These are phyloP conservation scores for Echiichthys vipera DNA, from an alignment of 2,797 vertebrate genomes.

Conservation along the genomic window DNA sequence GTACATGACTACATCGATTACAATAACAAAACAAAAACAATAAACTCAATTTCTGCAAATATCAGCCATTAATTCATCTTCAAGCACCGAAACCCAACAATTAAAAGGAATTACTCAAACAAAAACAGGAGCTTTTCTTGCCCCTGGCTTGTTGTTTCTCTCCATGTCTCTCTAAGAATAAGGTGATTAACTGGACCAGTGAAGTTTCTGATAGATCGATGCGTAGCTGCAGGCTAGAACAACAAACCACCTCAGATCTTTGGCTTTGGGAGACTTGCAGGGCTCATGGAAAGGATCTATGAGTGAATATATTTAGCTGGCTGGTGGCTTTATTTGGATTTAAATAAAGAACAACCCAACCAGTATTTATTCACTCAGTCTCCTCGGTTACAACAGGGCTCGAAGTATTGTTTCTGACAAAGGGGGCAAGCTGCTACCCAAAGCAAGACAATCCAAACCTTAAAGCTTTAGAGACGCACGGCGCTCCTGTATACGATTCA, in stretches of 20 bases:
- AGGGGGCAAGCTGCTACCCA: constrained; percentile 31
- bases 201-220: constrained; percentile 74
- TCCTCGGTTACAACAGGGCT: constrained; percentile 24
- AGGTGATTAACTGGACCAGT: constrained; percentile 76
- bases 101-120: constrained; percentile 55
- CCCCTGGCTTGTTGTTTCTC: constrained; percentile 45
- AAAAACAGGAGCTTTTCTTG: constrained; percentile 39
- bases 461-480: constrained; percentile 27
- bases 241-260: constrained; percentile 78
- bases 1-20: constrained; percentile 58
- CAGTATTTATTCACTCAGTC: constrained; percentile 51
- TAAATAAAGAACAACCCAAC: constrained; percentile 63
- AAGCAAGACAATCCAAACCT: constrained; percentile 31
- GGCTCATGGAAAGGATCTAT: constrained; percentile 61
- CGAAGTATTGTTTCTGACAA: constrained; percentile 37
- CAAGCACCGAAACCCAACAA: constrained; percentile 45
- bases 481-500: constrained; percentile 23
- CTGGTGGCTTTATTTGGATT: constrained; percentile 63
- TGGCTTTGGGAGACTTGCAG: constrained; percentile 66
- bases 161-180: constrained; percentile 51
- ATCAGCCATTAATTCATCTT: constrained; percentile 53
- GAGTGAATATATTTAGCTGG: constrained; percentile 65
- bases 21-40: constrained; percentile 50
- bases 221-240: constrained; percentile 70
- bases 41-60: constrained; percentile 54